A percentile compares a stretch with the other conserved stretches of the same genome.
Conservation (phyloP, 2,113 vertebrate species). For the Psophia crepitans region DNA sequence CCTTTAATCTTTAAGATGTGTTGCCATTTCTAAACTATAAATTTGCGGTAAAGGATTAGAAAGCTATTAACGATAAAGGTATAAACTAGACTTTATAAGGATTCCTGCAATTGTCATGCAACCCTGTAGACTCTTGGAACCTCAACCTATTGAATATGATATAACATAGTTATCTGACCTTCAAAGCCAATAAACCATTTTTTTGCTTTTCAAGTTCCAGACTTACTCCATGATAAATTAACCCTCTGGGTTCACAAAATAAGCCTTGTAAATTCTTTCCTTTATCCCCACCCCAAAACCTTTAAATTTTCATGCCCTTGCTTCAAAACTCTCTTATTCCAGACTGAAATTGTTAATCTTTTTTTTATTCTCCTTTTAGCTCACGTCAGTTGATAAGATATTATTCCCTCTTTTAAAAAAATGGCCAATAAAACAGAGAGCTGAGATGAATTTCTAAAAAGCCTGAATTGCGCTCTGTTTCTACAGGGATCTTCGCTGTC, state of each 20-base stretch:
- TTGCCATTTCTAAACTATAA: conserved; percentile 77
- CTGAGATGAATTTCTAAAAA: conserved; percentile 31
- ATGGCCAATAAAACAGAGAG: not conserved
- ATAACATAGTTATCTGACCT: conserved; percentile 70
- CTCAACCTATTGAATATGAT: conserved; percentile 69
- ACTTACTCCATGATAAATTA: conserved; percentile 60
- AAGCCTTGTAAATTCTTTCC: conserved; percentile 46
- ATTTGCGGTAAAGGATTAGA: conserved; percentile 76
- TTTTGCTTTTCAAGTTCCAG: conserved; percentile 53
- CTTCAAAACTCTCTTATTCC: conserved; percentile 45
- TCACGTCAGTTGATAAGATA: conserved; percentile 44
- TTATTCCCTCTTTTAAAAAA: conserved; percentile 29
- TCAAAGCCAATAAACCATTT: conserved; percentile 66
- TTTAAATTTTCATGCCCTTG: conserved; percentile 50
- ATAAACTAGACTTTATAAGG: conserved; percentile 58
- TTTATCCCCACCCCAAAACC: not conserved
- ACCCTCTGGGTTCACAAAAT: conserved; percentile 43
- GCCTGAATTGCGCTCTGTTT: not conserved
- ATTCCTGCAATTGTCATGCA: conserved; percentile 61
- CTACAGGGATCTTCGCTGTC: not conserved
- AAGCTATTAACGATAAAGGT: conserved; percentile 73
- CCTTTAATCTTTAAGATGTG: conserved; percentile 80
- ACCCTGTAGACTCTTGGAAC: conserved; percentile 43
- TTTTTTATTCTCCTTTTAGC: conserved; percentile 53
- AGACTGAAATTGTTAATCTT: conserved; percentile 38